phyloP scores from a whole-genome alignment of 2,113 vertebrate species.

The Festucalex cinctus region DNA sequence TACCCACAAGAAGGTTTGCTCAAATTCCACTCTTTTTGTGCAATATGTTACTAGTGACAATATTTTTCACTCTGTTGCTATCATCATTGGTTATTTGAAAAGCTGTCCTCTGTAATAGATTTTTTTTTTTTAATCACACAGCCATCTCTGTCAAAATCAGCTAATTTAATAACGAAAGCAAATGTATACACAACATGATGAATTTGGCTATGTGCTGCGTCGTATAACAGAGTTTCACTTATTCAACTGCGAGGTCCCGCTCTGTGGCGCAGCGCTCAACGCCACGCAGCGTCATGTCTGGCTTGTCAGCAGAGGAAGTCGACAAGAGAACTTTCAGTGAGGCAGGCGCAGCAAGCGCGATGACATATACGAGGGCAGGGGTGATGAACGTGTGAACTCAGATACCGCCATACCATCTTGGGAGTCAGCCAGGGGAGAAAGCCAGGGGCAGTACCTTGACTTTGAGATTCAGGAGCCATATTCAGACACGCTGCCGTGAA shows the following conservation, averaged over 20 bases:
- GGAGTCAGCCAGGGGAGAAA: constrained; percentile 28
- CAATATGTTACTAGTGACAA: not conserved
- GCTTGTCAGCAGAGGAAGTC: constrained; percentile 76
- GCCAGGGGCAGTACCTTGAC: constrained; percentile 21
- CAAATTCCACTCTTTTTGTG: not conserved
- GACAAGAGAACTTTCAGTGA: constrained; percentile 51
- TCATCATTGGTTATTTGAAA: not conserved
- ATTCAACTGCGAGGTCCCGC: constrained; percentile 42
- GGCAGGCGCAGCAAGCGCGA: constrained; percentile 41
- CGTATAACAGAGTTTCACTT: constrained; percentile 48
- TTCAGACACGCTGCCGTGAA: constrained; percentile 19
- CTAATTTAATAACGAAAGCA: not conserved
- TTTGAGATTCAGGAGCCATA: constrained; percentile 32
- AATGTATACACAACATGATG: constrained; percentile 11
- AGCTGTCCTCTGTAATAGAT: too few relatives aligned
- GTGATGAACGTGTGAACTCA: constrained; percentile 46
- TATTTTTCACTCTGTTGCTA: not conserved
- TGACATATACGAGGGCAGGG: constrained; percentile 60
- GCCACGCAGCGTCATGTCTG: constrained; percentile 40
- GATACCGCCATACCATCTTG: constrained; percentile 22
- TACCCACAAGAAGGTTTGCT: not conserved
- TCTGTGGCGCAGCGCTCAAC: constrained; percentile 47
- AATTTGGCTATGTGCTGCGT: constrained; percentile 28
- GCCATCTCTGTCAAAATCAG: not conserved
- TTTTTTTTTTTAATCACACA: too few relatives aligned